A percentile compares a stretch with the other conserved stretches of the same genome.
These are phyloP conservation scores for Ditula angustiorana DNA, from an alignment of 2,888 invertebrate genomes.

Conservation along the genomic window DNA sequence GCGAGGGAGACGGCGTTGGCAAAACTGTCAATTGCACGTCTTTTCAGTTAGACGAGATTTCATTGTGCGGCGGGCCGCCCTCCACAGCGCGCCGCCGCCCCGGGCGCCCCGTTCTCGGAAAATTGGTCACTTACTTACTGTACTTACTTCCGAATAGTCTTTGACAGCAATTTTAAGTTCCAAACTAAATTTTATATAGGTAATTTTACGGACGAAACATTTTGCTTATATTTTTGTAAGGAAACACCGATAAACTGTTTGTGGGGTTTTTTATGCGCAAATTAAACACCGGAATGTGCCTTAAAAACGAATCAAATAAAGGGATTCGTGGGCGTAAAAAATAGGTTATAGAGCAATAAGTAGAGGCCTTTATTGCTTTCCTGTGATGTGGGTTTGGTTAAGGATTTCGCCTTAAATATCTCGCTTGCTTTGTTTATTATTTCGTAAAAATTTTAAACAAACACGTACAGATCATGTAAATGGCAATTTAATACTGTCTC, in stretches of 20 bases:
- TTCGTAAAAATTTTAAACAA: neutral
- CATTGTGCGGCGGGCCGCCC: constrained; percentile 49
- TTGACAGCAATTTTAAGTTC: constrained; percentile 52
- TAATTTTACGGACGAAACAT: constrained; percentile 38
- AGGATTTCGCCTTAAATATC: constrained; percentile 51
- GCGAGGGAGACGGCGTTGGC: constrained; percentile 43
- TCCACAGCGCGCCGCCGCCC: constrained; percentile 37
- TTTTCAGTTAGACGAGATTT: constrained; percentile 54
- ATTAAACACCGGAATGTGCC: constrained; percentile 26
- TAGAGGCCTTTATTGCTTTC: constrained; percentile 53
- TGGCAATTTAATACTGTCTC: neutral
- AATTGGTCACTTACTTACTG: constrained; percentile 48
- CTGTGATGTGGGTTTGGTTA: constrained; percentile 51
- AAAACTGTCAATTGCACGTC: constrained; percentile 48
- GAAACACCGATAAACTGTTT: constrained; percentile 4
- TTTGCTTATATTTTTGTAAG: neutral
- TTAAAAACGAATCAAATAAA: constrained; percentile 46
- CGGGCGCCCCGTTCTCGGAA: constrained; percentile 43
- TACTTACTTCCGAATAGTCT: constrained; percentile 44
- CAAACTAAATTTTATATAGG: constrained; percentile 48
- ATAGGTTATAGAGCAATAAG: constrained; percentile 52
- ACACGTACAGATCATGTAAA: neutral
- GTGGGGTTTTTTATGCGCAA: constrained; percentile 1
- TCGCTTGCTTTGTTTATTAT: neutral
- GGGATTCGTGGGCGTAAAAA: constrained; percentile 49